Base-by-base conservation (phyloP, 2,888 invertebrate genomes). In the Dicycla oo region DNA sequence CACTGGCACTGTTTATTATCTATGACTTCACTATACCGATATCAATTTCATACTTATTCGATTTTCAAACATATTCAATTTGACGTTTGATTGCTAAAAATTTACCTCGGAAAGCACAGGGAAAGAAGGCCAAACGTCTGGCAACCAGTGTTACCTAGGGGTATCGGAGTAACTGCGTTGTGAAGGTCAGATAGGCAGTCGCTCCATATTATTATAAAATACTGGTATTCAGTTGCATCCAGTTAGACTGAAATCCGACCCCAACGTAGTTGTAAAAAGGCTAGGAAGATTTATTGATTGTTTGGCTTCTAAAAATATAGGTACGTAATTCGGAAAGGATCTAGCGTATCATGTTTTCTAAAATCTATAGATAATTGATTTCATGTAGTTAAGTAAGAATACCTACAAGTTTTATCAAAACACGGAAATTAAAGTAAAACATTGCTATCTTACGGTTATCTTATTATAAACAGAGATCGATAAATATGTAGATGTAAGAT, bases 381-480 rank as follows among this genome's bases (percentile, higher is more conserved):
- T 26, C 20, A 15, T 49, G 7, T 26, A 34, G 6, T 20, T 38
- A 20, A 72, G 10, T 45, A 61, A 54, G 40, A 47, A 49, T 26
- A 51, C 11, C 23, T 26, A 62, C 30, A 23, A 63, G 47, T 11
- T 63, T 58, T 71, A 70, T 71, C 71, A 43, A 13, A 71, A 75
- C 47, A 38, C 71, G 75, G 75, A 75, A 71, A 60, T 43, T 54
- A 60, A n/a, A 61, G 23, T 26, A 56, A 75, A 76, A 78, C 60
- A 63, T 64, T 63, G 54, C 23, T 64, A 73, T 78, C 63, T 20
- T 13, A 43, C 49, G 11, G 30, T 73, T 60, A 63, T 73, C 73
- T 45, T 58, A 30, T 63, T 71, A 13, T 57, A 77, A 77, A 65
- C 51, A 60, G 7, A 45, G 38, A 78, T 67, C 54, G 13, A 78